Percentiles rank a stretch among this genome's conserved stretches.
Evolutionary conservation across 1,140 invertebrate species (phyloP).

Genomic region (Microplitis mediator): DNA sequence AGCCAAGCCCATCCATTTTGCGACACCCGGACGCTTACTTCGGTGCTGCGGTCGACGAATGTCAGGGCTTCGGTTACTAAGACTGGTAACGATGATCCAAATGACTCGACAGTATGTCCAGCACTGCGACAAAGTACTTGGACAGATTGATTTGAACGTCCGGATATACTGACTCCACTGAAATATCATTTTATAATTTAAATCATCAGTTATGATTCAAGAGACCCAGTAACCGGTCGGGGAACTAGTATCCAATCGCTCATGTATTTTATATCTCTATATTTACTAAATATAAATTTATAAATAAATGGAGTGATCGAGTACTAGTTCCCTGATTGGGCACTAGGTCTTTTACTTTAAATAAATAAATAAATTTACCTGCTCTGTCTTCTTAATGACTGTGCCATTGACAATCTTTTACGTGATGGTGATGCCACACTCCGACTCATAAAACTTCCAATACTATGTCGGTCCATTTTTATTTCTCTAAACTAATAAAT

Average conservation of each 20-base stretch:
- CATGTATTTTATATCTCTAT: too few relatives aligned
- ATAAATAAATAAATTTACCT: background rate
- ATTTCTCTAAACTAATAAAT: background rate
- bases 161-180: constrained; percentile 66
- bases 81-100: constrained; percentile 81
- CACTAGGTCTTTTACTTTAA: too few relatives aligned
- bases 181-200: constrained; percentile 29
- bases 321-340: too few relatives aligned
- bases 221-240: too few relatives aligned
- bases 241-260: too few relatives aligned
- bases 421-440: constrained; percentile 43
- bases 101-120: constrained; percentile 74
- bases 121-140: constrained; percentile 73
- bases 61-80: constrained; percentile 87
- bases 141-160: constrained; percentile 69
- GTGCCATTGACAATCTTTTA: constrained; percentile 54
- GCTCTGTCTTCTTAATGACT: constrained; percentile 46
- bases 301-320: too few relatives aligned
- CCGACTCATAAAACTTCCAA: constrained; percentile 32
- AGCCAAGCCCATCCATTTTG: constrained; percentile 82
- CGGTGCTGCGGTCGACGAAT: constrained; percentile 68
- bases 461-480: constrained; percentile 33
- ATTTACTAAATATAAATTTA: too few relatives aligned
- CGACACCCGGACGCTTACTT: constrained; percentile 70
- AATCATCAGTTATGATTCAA: too few relatives aligned